Percentiles rank a stretch among this genome's conserved stretches.
Evolutionary conservation across 1,140 invertebrate species (phyloP).

Genomic region (Solenopsis fugax): DNA sequence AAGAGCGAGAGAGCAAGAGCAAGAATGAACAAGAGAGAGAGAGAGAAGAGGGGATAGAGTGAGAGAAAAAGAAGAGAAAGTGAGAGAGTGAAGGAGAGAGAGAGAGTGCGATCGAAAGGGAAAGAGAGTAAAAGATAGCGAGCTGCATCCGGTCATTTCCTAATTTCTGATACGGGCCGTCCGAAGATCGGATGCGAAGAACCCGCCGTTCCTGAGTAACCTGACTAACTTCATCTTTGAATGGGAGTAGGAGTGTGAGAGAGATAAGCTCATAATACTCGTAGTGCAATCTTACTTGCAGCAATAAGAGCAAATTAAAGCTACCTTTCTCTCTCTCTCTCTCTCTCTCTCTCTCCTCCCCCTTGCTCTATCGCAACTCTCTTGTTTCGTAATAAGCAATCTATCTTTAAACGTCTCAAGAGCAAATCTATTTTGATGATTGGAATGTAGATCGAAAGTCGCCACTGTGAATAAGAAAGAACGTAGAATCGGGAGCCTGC

Average conservation of each 20-base stretch:
- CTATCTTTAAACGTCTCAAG: neutral
- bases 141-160: slow-evolving; percentile 68
- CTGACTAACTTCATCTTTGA: slow-evolving; percentile 67
- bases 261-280: slow-evolving; percentile 62
- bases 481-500: neutral
- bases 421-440: slow-evolving; percentile 34
- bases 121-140: slow-evolving; percentile 23
- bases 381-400: slow-evolving; percentile 32
- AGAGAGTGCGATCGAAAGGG: neutral
- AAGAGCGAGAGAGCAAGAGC: slow-evolving; percentile 64
- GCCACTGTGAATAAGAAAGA: neutral
- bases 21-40: slow-evolving; percentile 1
- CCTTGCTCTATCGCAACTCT: slow-evolving; percentile 17
- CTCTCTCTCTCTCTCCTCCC: slow-evolving; percentile 19
- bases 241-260: slow-evolving; percentile 39
- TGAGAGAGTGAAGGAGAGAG: neutral
- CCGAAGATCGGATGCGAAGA: slow-evolving; percentile 51
- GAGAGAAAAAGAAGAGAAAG: neutral
- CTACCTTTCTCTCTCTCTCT: slow-evolving; percentile 39
- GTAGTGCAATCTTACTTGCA: slow-evolving; percentile 59
- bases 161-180: slow-evolving; percentile 76
- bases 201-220: slow-evolving; percentile 61
- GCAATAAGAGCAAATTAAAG: slow-evolving; percentile 74
- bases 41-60: neutral
- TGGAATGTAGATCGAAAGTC: slow-evolving; percentile 6